Evolutionary conservation across 2,888 invertebrate genomes (phyloP).

Genomic region (Bembecia ichneumoniformis): DNA sequence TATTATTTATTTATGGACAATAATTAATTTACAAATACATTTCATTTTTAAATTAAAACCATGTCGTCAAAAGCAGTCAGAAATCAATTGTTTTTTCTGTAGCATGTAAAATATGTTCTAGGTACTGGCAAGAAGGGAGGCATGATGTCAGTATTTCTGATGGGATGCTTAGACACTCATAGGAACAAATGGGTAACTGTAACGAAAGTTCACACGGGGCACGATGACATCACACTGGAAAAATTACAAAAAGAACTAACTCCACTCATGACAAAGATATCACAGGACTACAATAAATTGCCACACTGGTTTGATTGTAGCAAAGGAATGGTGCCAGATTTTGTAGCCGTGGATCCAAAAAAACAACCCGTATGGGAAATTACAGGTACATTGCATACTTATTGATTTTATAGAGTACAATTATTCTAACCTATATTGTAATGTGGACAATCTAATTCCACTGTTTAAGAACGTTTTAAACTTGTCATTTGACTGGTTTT

Average conservation of each 20-base stretch:
- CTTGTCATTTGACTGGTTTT: too few relatives aligned
- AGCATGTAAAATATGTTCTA: constrained; percentile 19
- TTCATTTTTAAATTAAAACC: too few relatives aligned
- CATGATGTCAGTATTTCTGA: constrained; percentile 92
- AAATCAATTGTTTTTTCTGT: too few relatives aligned
- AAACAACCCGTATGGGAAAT: constrained; percentile 96
- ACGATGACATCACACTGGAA: constrained; percentile 89
- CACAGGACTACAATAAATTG: constrained; percentile 77
- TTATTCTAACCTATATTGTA: background rate
- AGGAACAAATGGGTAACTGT: constrained; percentile 86
- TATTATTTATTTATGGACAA: too few relatives aligned
- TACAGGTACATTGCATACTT: constrained; percentile 70
- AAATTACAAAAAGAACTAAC: constrained; percentile 76
- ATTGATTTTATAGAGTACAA: background rate
- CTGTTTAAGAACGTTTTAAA: too few relatives aligned
- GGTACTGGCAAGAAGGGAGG: constrained; percentile 91
- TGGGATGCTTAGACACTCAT: constrained; percentile 86
- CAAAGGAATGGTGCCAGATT: constrained; percentile 90
- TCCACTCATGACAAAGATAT: constrained; percentile 83
- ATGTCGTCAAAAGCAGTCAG: too few relatives aligned
- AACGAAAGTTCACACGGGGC: constrained; percentile 91
- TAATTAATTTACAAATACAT: too few relatives aligned
- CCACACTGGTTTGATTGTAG: constrained; percentile 89
- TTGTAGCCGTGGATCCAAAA: constrained; percentile 86
- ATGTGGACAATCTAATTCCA: too few relatives aligned